A percentile compares a stretch with the other conserved stretches of the same genome.
phyloP scores from a whole-genome alignment of 2,797 vertebrate species.

The Sebastiscus albofasciatus region DNA sequence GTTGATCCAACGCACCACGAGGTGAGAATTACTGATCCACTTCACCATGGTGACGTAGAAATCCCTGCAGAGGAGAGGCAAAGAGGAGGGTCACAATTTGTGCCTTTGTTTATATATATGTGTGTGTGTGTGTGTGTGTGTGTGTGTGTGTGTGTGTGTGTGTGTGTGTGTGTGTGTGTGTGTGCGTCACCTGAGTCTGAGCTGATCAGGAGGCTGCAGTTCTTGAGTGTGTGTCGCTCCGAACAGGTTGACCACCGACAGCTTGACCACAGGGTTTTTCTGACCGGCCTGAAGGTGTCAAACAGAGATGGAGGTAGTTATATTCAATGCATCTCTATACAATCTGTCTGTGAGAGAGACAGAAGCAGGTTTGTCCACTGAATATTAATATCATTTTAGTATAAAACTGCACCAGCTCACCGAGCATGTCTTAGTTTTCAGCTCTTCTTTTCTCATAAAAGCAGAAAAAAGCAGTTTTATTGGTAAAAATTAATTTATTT shows the following conservation, averaged over 20 bases:
- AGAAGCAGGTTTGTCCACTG: not conserved
- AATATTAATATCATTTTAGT: not conserved
- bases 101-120: not conserved
- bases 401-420: not conserved
- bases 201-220: slow-evolving; percentile 90
- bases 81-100: not conserved
- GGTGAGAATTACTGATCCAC: slow-evolving; percentile 93
- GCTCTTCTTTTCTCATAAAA: no score
- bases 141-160: not conserved
- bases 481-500: no score
- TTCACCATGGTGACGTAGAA: slow-evolving; percentile 96
- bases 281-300: slow-evolving; percentile 89
- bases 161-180: not conserved
- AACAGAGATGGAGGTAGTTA: not conserved
- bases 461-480: no score
- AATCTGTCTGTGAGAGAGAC: not conserved
- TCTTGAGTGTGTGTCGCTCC: slow-evolving; percentile 94
- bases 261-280: slow-evolving; percentile 89
- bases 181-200: slow-evolving; percentile 85
- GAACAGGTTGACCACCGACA: slow-evolving; percentile 94
- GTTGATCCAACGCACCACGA: slow-evolving; percentile 93
- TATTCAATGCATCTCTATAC: not conserved
- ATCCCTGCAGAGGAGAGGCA: slow-evolving; percentile 80
- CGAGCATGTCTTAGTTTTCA: no score
- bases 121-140: not conserved